phyloP scores from a whole-genome alignment of 2,797 vertebrate species.

The Lithobates pipiens region DNA sequence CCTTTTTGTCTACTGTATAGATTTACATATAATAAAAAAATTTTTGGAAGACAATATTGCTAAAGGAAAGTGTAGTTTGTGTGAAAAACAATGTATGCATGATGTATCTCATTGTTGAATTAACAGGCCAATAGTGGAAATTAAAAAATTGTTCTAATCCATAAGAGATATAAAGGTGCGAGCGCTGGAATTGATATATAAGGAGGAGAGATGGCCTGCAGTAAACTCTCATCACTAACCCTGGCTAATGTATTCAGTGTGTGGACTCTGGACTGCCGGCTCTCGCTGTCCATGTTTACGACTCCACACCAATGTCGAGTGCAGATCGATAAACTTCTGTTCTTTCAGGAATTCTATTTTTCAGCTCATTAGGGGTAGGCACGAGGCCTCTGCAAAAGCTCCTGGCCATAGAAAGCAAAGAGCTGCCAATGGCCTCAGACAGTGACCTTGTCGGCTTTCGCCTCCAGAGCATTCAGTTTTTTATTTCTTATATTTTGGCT shows the following conservation, averaged over 20 bases:
- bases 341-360: conserved; percentile 39
- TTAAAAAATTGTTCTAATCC: no score
- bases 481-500: neutral
- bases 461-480: neutral
- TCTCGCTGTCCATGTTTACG: conserved; percentile 8
- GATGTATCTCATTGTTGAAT: no score
- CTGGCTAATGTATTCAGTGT: neutral
- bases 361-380: conserved; percentile 39
- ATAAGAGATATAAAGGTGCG: no score
- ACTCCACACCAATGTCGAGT: conserved; percentile 10
- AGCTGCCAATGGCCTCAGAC: conserved; percentile 14
- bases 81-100: no score
- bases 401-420: conserved; percentile 10
- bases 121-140: no score
- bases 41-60: no score
- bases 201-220: neutral
- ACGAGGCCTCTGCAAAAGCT: neutral
- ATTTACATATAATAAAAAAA: no score
- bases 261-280: neutral
- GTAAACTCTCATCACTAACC: neutral
- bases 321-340: conserved; percentile 29
- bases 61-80: no score
- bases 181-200: no score
- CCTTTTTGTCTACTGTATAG: no score
- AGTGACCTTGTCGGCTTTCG: neutral